Base-by-base conservation (phyloP, 2,113 vertebrate genomes). In the Otus sunia region DNA sequence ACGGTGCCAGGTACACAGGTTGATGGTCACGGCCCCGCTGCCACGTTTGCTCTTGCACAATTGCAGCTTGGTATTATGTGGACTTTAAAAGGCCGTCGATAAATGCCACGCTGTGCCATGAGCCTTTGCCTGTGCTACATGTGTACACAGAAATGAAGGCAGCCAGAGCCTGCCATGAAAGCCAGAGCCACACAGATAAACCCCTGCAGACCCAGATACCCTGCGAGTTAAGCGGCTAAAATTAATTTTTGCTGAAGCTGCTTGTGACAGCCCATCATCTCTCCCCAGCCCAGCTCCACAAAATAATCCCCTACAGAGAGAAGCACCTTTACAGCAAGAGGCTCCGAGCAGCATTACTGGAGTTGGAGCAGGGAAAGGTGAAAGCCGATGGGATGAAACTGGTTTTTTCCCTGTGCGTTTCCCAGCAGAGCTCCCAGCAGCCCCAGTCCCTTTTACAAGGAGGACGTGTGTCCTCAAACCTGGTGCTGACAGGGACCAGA, bases 161-260 rank as follows among this genome's bases (percentile, higher is more conserved):
- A 86, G 59, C 39, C 67, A 62, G 53, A 67, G 43, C 62, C 80
- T 78, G 82, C 79, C 37, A 32, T 8, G 4, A 36, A 47, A 95
- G 36, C 66, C 83, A 59, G 56, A 67, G 66, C 39, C 21, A 76
- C 50, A 3, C n/a, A 74, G 79, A 66, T 67, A 91, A 95, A 81
- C 73, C 85, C 43, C 32, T 1, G 4, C 87, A 81, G 81, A 63
- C 90, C 87, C 81, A 95, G 69, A 91, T 43, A 82, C 52, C 49
- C 81, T 89, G 20, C 2, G 4, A 91, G 91, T 79, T 87, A 87
- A 92, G 81, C 80, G 68, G 91, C 80, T 92, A 49, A 75, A 84
- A 94, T 78, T 37, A 77, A 78, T 87, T 92, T 83, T 73, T 1
- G 3, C 56, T 47, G 77, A 87, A 92, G 87, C 87, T 64, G 64